phyloP scores from a whole-genome alignment of 2,113 vertebrate genomes.

The Morone saxatilis region DNA sequence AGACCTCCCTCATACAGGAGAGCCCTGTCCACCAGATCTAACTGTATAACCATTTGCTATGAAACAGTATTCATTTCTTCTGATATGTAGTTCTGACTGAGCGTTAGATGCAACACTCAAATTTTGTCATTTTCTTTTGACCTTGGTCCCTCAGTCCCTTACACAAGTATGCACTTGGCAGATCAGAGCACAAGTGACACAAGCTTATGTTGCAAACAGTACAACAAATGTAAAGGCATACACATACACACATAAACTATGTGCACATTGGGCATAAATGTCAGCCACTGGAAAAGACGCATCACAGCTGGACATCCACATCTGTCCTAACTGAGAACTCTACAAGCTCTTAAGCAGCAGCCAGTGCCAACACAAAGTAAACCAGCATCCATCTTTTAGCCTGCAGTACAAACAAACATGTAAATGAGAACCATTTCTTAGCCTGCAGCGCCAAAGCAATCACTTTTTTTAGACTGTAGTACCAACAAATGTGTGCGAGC shows the following conservation, averaged over 20 bases:
- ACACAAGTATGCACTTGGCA: constrained; percentile 13
- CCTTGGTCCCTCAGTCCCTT: not conserved
- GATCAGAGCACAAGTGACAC: not conserved
- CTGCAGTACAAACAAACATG: constrained; percentile 67
- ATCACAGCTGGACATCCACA: constrained; percentile 45
- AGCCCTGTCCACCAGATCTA: not conserved
- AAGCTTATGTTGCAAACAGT: not conserved
- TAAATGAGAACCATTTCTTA: constrained; percentile 52
- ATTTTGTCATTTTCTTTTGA: not conserved
- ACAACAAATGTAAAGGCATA: constrained; percentile 2
- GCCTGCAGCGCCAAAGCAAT: constrained; percentile 41
- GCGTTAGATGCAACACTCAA: not conserved
- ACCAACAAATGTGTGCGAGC: constrained; percentile 58
- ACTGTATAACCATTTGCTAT: not conserved
- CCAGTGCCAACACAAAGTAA: constrained; percentile 50
- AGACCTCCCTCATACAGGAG: not conserved
- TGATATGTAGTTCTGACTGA: not conserved
- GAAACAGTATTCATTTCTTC: not conserved
- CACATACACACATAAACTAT: constrained; percentile 1
- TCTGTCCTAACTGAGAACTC: constrained; percentile 49
- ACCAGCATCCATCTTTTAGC: constrained; percentile 65
- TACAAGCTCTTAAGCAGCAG: constrained; percentile 55
- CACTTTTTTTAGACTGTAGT: constrained; percentile 39
- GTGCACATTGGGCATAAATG: not conserved
- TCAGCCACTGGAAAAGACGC: constrained; percentile 29